Evolutionary conservation across 2,888 invertebrate species (phyloP), one percentile per base, ranked within the genome.

Genomic region (Troglohyphantes excavatus): DNA sequence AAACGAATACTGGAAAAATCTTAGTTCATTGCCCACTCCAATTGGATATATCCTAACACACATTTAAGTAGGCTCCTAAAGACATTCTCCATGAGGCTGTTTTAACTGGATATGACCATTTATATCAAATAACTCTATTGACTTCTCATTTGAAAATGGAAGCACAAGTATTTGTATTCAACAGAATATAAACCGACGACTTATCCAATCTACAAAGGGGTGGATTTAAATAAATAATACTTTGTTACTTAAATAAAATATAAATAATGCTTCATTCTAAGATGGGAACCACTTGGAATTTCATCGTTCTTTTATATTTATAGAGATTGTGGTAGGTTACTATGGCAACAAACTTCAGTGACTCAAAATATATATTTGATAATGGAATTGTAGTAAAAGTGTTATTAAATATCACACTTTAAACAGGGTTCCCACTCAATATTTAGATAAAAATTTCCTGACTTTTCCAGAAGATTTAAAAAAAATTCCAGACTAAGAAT

Each of bases 111-210:
- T 53, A 53, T 53, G 53, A n/a, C 39, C 53, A n/a, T n/a, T n/a
- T n/a, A n/a, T 53, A 53, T 53, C n/a, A 21, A 68, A 39, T 2
- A 26, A 59, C 1, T 72, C 76, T 21, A 39, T 76, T 79, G 68
- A 83, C 84, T 90, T 90, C 90, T 46, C 90, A 90, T 90, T 85
- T 67, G 82, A 83, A 88, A 90, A 90, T 90, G 90, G 90, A 90
- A 90, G 90, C 90, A 90, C 85, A 85, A 70, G 67, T 65, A 65
- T 76, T 59, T 65, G 73, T 39, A 78, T 72, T 43, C 3, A 27
- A 53, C 33, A 46, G 19, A 68, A 68, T 53, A 27, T 2, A 21
- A 6, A 68, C 2, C 27, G 23, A 70, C 27, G 53, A 65, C 43
- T 23, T 79, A 63, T 78, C 19, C 39, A 26, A 43, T 33, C 33